Conservation (phyloP, 92 coral and sea anemone species). For the Metridium senile region DNA sequence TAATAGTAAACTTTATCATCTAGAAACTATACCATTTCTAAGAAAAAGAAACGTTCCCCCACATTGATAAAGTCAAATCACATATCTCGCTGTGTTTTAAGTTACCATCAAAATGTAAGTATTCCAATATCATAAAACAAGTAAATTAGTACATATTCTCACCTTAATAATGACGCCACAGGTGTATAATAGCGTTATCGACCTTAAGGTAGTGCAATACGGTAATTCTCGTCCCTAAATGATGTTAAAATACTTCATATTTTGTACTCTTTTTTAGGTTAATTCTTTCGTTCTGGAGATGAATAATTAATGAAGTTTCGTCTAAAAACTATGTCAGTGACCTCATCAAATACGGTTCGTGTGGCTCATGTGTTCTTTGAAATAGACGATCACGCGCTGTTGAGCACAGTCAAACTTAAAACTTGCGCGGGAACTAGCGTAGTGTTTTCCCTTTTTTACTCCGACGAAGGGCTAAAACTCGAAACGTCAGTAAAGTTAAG, state of each 20-base stretch:
- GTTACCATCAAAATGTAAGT: no score
- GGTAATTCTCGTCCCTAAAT: neutral
- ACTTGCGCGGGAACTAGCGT: no score
- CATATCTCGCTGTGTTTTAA: no score
- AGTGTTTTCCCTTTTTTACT: no score
- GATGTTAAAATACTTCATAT: neutral
- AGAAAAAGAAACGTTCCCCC: no score
- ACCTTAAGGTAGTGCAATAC: neutral
- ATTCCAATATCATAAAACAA: no score
- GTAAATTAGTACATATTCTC: no score
- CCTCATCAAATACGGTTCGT: slow-evolving; percentile 35
- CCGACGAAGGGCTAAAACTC: no score
- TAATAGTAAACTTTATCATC: no score
- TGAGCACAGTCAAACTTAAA: neutral
- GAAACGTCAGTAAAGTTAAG: no score
- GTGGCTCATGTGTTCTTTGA: neutral
- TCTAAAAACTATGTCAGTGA: slow-evolving; percentile 15
- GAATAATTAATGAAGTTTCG: slow-evolving; percentile 20
- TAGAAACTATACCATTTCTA: no score
- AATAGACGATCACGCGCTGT: neutral
- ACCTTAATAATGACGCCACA: neutral
- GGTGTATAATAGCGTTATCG: neutral
- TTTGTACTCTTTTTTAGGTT: neutral
- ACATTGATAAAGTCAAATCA: no score
- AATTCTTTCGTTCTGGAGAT: slow-evolving; percentile 3